Evolutionary conservation across 2,113 vertebrate species (phyloP).

Genomic region (Entomyzon cyanotis): DNA sequence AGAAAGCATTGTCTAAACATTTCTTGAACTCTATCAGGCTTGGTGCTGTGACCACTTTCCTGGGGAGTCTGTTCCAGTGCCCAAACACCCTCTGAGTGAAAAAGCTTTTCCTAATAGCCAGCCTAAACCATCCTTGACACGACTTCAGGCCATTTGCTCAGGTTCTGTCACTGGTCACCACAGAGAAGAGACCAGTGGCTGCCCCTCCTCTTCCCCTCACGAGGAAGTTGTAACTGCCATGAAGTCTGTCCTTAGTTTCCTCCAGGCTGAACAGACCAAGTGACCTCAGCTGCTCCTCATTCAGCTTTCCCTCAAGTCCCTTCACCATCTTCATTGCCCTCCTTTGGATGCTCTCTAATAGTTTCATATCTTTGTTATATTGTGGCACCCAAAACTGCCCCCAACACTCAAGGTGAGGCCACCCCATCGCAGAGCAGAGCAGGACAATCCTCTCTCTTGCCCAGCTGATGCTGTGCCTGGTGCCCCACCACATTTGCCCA

Average conservation of each 20-base stretch:
- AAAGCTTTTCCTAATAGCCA: background rate
- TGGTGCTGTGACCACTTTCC: background rate
- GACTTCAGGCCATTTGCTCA: background rate
- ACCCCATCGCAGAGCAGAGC: fast-evolving
- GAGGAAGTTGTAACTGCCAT: background rate
- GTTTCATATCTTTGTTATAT: background rate
- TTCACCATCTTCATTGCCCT: background rate
- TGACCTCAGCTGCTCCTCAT: background rate
- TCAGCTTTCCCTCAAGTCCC: fast-evolving
- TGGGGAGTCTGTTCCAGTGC: background rate
- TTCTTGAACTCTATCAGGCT: background rate
- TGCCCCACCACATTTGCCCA: background rate
- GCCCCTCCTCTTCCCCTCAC: background rate
- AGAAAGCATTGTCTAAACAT: background rate
- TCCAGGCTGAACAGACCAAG: background rate
- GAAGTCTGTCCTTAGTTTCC: background rate
- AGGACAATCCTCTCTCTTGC: background rate
- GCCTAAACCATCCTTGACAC: background rate
- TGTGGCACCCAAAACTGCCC: background rate
- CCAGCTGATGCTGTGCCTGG: fast-evolving
- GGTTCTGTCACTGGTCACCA: background rate
- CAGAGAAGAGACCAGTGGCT: background rate
- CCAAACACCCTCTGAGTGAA: background rate
- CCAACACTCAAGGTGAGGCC: fast-evolving
- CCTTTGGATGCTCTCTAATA: fast-evolving